A percentile compares a stretch with the other conserved stretches of the same genome.
Evolutionary conservation across 2,888 invertebrate genomes (phyloP).

Genomic region (Leucoptera coffeella): DNA sequence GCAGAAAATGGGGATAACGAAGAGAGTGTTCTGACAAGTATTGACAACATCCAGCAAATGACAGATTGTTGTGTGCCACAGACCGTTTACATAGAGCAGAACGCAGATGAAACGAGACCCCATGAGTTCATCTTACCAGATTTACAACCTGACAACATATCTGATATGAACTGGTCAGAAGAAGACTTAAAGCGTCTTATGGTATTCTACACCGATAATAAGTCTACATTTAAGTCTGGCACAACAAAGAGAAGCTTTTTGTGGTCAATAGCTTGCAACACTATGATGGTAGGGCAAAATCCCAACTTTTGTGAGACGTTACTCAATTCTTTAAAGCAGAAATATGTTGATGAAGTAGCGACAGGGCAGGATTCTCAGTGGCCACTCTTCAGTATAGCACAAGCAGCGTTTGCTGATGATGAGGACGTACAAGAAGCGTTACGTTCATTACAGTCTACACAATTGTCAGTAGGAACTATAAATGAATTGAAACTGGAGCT

Average conservation of each 20-base stretch:
- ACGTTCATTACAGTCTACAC: too few species aligned
- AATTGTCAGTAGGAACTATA: background rate
- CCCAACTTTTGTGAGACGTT: conserved; percentile 21
- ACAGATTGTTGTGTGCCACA: background rate
- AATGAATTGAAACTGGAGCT: too few species aligned
- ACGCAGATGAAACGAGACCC: background rate
- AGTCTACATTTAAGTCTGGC: conserved; percentile 22
- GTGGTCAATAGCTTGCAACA: conserved; percentile 36
- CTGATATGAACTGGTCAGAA: conserved; percentile 17
- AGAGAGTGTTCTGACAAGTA: conserved; percentile 17
- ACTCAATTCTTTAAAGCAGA: conserved; percentile 16
- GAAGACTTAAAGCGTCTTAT: conserved; percentile 25
- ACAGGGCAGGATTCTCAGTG: conserved; percentile 17
- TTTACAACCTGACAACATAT: background rate
- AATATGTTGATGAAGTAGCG: conserved; percentile 16
- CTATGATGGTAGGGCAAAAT: conserved; percentile 24
- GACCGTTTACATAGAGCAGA: conserved; percentile 1
- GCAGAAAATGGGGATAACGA: conserved; percentile 19
- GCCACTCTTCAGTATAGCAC: conserved; percentile 21
- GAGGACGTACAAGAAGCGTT: background rate
- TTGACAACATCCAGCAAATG: conserved; percentile 9
- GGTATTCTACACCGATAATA: conserved; percentile 35
- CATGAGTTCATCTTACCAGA: background rate
- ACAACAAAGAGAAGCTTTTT: conserved; percentile 21
- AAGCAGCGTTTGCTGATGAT: conserved; percentile 30